Conservation (phyloP, 1,140 invertebrate genomes). For the Bombus cullumanus region DNA sequence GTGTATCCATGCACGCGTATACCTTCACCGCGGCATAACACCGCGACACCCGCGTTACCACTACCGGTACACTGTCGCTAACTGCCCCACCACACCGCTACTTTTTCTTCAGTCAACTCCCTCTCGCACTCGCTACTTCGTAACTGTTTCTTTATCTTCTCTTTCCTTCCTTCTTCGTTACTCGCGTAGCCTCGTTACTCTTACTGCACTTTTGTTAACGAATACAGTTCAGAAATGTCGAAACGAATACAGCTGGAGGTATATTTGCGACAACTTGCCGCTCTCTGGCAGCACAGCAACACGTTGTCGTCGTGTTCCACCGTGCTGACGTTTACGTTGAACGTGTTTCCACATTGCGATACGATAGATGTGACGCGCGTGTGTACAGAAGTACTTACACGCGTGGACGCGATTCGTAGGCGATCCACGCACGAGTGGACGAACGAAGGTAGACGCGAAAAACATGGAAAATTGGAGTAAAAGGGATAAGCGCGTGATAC, state of each 20-base stretch:
- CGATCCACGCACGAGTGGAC: not conserved
- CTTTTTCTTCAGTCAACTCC: conserved; percentile 38
- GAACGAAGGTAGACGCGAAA: not conserved
- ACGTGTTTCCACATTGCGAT: not conserved
- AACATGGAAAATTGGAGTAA: not conserved
- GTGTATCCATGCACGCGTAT: conserved; percentile 8
- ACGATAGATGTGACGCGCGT: not conserved
- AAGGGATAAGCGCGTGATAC: not conserved
- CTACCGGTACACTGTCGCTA: conserved; percentile 16
- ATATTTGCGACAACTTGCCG: not conserved
- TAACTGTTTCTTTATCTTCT: conserved; percentile 60
- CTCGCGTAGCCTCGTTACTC: not conserved
- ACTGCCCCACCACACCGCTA: conserved; percentile 25
- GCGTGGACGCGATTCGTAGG: not conserved
- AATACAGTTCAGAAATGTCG: conserved; percentile 11
- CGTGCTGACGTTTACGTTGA: not conserved
- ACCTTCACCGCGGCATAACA: not conserved
- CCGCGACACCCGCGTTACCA: conserved; percentile 12
- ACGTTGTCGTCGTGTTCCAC: not conserved
- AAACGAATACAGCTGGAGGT: not conserved
- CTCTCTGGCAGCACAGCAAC: not conserved
- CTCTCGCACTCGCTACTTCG: conserved; percentile 19
- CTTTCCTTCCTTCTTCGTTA: conserved; percentile 11
- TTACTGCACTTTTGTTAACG: conserved; percentile 26
- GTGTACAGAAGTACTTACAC: no score